Conservation (phyloP, 2,113 vertebrate genomes). For the Lophotis ruficrista region DNA sequence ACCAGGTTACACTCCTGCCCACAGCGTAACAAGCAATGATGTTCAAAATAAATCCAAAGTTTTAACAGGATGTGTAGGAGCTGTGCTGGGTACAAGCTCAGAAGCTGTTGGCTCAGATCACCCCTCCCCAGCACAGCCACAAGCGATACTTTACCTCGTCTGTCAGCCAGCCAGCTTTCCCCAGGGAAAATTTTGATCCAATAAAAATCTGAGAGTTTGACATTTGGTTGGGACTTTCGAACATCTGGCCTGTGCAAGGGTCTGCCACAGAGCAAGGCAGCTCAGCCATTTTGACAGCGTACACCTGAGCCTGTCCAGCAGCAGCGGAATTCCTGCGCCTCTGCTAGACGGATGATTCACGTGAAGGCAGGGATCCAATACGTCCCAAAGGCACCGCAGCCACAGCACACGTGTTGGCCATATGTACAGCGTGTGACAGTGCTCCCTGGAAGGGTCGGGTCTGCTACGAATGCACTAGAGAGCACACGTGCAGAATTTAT, state of each 20-base stretch:
- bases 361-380: background rate
- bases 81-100: background rate
- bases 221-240: background rate
- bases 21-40: background rate
- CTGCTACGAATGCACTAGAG: fast-evolving
- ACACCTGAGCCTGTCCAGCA: background rate
- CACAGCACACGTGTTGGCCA: background rate
- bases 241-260: background rate
- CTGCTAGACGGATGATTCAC: background rate
- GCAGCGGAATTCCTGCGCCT: background rate
- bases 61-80: background rate
- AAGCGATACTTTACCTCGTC: background rate
- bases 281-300: background rate
- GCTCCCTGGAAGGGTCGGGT: background rate
- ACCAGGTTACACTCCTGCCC: background rate
- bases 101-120: background rate
- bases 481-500: background rate
- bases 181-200: background rate
- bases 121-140: background rate
- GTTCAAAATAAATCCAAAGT: background rate
- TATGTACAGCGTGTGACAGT: background rate
- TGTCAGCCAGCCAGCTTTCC: background rate
- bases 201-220: background rate
- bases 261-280: background rate
- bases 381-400: background rate